A percentile compares a stretch with the other conserved stretches of the same genome.
Evolutionary conservation across 2,888 invertebrate species (phyloP).

Genomic region (Drosophila anceps): DNA sequence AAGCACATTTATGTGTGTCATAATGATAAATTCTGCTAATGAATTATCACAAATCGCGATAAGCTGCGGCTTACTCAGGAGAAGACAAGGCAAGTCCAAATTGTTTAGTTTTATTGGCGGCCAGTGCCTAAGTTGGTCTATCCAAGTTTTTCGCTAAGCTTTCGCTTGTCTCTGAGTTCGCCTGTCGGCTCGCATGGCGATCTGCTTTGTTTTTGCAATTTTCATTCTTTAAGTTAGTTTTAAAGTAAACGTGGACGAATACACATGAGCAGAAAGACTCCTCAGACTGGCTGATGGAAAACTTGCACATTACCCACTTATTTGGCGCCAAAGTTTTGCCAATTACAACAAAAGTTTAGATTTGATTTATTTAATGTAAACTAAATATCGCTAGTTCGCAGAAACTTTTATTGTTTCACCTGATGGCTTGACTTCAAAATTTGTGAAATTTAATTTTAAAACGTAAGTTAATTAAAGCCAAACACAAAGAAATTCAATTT

Average conservation of each 20-base stretch:
- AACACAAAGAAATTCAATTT: constrained; percentile 65
- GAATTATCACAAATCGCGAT: constrained; percentile 41
- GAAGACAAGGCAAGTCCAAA: constrained; percentile 6
- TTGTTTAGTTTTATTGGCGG: constrained; percentile 36
- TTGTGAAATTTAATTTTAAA: constrained; percentile 23
- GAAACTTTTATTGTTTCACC: constrained; percentile 6
- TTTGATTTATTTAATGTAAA: constrained; percentile 64
- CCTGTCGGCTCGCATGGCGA: background rate
- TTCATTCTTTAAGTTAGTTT: constrained; percentile 52
- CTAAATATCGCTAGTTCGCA: constrained; percentile 37
- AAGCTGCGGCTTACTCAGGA: constrained; percentile 30
- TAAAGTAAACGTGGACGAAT: constrained; percentile 53
- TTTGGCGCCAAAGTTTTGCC: constrained; percentile 72
- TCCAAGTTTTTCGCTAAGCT: constrained; percentile 22
- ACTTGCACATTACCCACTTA: constrained; percentile 58
- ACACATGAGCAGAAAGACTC: constrained; percentile 32
- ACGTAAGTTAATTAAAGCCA: constrained; percentile 54
- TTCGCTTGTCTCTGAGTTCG: background rate
- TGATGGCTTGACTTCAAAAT: constrained; percentile 24
- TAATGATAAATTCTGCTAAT: constrained; percentile 35
- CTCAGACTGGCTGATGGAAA: constrained; percentile 32
- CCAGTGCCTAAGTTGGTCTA: constrained; percentile 9
- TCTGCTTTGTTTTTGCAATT: constrained; percentile 61
- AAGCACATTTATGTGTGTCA: constrained; percentile 24
- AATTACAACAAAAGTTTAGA: constrained; percentile 61